phyloP scores from a whole-genome alignment of 2,888 invertebrate species.

The Agonum fuliginosum region DNA sequence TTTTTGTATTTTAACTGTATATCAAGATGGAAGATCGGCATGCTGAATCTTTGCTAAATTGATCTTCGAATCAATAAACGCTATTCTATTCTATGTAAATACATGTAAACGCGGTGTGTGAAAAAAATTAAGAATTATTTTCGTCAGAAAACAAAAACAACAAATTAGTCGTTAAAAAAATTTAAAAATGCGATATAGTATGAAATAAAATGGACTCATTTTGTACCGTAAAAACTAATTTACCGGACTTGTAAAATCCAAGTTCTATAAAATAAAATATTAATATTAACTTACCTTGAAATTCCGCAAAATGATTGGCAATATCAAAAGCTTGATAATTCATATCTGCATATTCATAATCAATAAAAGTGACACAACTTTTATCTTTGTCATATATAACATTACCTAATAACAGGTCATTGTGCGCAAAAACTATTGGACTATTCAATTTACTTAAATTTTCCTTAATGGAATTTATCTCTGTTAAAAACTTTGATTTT shows the following conservation, averaged over 20 bases:
- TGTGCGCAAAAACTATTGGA: slow-evolving; percentile 96
- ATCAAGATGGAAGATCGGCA: no score
- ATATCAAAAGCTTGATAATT: slow-evolving; percentile 98
- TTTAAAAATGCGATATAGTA: no score
- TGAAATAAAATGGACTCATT: no score
- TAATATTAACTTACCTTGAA: slow-evolving; percentile 83
- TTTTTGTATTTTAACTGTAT: no score
- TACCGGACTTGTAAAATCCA: neutral
- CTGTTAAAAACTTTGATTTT: slow-evolving; percentile 80
- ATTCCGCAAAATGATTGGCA: slow-evolving; percentile 98
- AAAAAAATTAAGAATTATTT: no score
- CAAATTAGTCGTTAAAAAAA: no score
- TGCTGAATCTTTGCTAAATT: no score
- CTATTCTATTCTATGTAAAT: no score
- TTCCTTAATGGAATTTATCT: slow-evolving; percentile 80
- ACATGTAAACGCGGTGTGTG: no score
- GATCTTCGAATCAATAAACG: no score
- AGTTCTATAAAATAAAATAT: neutral
- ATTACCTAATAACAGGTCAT: slow-evolving; percentile 96
- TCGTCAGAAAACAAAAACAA: no score
- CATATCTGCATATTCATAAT: slow-evolving; percentile 95
- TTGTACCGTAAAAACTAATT: no score
- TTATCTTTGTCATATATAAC: slow-evolving; percentile 86
- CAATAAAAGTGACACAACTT: slow-evolving; percentile 90
- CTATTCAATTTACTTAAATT: slow-evolving; percentile 79